Conservation (phyloP, 2,113 vertebrate genomes). For the Nannospalax galili region DNA sequence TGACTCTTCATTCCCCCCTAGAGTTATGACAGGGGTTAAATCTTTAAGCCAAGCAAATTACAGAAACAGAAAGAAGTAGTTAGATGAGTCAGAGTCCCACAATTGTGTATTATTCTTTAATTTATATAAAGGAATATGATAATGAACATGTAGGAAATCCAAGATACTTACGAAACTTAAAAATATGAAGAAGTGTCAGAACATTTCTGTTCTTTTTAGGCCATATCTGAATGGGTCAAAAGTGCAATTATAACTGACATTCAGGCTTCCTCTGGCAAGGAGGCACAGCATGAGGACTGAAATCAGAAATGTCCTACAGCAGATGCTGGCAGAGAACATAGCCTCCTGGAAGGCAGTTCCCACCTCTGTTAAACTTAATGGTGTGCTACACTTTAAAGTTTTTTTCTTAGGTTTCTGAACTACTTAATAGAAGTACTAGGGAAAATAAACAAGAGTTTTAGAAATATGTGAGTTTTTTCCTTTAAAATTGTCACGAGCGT, state of each 20-base stretch:
- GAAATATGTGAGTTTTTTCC: neutral
- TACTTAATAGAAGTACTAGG: neutral
- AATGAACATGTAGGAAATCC: neutral
- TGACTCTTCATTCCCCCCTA: no score
- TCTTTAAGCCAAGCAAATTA: no score
- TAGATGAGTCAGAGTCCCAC: no score
- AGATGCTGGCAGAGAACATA: constrained; percentile 11
- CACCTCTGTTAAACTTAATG: neutral
- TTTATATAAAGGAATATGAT: neutral
- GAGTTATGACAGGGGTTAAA: no score
- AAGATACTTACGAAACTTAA: neutral
- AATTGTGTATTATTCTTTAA: neutral
- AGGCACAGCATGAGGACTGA: neutral
- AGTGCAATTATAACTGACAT: constrained; percentile 12
- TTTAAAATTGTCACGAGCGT: neutral
- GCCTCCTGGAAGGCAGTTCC: constrained; percentile 18
- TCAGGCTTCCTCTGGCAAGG: constrained; percentile 47
- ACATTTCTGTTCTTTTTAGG: constrained; percentile 42
- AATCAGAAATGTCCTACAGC: constrained; percentile 11
- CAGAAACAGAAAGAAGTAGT: no score
- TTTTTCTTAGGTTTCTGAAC: neutral
- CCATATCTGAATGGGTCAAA: neutral
- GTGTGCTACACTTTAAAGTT: neutral
- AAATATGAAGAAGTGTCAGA: neutral
- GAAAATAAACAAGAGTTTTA: neutral